Evolutionary conservation across 1,140 invertebrate genomes (phyloP).

Genomic region (Euwallacea similis): DNA sequence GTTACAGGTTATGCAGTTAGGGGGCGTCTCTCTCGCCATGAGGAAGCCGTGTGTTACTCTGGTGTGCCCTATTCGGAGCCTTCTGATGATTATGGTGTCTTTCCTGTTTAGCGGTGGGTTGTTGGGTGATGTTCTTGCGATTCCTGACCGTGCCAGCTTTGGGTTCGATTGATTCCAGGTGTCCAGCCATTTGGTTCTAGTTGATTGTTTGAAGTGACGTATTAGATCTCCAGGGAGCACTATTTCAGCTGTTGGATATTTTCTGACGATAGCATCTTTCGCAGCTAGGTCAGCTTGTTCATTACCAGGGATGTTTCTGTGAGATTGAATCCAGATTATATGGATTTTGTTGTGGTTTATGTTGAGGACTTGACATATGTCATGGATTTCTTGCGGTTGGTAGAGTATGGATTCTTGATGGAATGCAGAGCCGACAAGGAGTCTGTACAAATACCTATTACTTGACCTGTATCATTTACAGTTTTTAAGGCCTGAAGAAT

Average conservation of each 20-base stretch:
- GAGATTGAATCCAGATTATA: conserved; percentile 28
- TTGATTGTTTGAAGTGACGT: neutral
- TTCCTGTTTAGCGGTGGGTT: conserved; percentile 3
- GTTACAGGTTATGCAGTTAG: neutral
- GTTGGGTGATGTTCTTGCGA: neutral
- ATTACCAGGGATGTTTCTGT: conserved; percentile 23
- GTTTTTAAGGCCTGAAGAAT: conserved; percentile 11
- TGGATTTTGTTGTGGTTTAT: neutral
- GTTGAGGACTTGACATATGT: conserved; percentile 9
- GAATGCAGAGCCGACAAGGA: neutral
- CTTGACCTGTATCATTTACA: neutral
- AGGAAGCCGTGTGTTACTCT: conserved; percentile 19
- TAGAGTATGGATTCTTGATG: neutral
- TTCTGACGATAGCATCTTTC: conserved; percentile 8
- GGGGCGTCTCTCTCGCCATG: neutral
- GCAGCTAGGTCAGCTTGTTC: conserved; percentile 22
- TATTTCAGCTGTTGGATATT: neutral
- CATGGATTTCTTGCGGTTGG: conserved; percentile 14
- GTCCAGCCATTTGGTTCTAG: neutral
- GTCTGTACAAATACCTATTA: conserved; percentile 3
- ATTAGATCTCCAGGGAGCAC: neutral
- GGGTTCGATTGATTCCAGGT: neutral
- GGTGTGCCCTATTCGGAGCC: conserved; percentile 29
- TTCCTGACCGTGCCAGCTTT: neutral
- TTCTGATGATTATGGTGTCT: conserved; percentile 4